Percentiles rank a stretch among this genome's conserved stretches.
These are phyloP conservation scores for Mythimna pallens DNA, from an alignment of 2,888 invertebrate species.

Conservation along the genomic window DNA sequence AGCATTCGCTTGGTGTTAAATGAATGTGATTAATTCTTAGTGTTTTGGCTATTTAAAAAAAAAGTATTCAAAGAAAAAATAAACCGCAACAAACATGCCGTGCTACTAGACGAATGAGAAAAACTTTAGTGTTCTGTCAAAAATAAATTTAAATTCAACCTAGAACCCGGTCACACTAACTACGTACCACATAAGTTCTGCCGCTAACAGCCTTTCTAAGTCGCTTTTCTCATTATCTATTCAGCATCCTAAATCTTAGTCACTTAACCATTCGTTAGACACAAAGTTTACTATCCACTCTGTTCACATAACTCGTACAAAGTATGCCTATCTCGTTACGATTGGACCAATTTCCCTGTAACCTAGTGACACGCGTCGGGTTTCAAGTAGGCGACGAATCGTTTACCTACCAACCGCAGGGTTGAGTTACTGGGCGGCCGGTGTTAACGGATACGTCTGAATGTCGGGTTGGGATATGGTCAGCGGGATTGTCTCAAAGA, in stretches of 20 bases:
- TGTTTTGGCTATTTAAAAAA: too few species aligned
- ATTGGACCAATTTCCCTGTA: slow-evolving; percentile 69
- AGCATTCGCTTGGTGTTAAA: too few species aligned
- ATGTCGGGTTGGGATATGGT: slow-evolving; percentile 5
- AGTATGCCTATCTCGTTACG: slow-evolving; percentile 52
- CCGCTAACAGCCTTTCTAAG: slow-evolving; percentile 40
- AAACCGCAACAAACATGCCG: too few species aligned
- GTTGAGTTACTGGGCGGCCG: slow-evolving; percentile 66
- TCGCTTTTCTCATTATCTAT: slow-evolving; percentile 38
- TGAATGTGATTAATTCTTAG: too few species aligned
- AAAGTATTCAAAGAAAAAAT: too few species aligned
- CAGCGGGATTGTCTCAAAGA: too few species aligned
- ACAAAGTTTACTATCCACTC: slow-evolving; percentile 30
- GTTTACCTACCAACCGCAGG: slow-evolving; percentile 73
- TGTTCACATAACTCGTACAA: slow-evolving; percentile 44
- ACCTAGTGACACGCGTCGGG: slow-evolving; percentile 78
- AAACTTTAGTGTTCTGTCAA: slow-evolving; percentile 1
- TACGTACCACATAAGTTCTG: slow-evolving; percentile 15
- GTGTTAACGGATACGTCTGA: slow-evolving; percentile 31
- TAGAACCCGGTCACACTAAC: slow-evolving; percentile 28
- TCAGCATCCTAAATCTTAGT: slow-evolving; percentile 49
- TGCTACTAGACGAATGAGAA: neutral
- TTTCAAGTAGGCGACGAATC: slow-evolving; percentile 81
- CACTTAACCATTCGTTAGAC: slow-evolving; percentile 43
- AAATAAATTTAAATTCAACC: slow-evolving; percentile 2